Evolutionary conservation across 1,140 invertebrate genomes (phyloP).

Genomic region (Lepidotrigona ventralis): DNA sequence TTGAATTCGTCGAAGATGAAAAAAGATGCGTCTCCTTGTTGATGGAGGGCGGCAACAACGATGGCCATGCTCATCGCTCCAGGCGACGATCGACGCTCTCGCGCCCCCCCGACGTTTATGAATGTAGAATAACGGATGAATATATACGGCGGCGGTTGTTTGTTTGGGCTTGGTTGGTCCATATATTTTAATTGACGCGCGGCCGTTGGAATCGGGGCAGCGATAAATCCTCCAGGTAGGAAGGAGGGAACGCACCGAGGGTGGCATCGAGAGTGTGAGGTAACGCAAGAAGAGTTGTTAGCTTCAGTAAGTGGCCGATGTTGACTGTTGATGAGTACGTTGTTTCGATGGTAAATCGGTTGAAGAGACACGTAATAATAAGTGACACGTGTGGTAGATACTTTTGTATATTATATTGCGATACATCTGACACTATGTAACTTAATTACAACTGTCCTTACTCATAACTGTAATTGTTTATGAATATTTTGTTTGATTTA

Average conservation of each 20-base stretch:
- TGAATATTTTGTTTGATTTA: not conserved
- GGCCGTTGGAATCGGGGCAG: not conserved
- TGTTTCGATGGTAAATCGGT: too few species aligned
- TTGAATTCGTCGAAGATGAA: too few species aligned
- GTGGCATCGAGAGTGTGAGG: not conserved
- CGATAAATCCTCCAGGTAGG: not conserved
- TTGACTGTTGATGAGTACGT: not conserved
- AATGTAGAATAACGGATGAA: conserved; percentile 20
- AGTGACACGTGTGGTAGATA: not conserved
- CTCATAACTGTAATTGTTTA: too few species aligned
- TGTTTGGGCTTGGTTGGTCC: not conserved
- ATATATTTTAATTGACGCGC: conserved; percentile 23
- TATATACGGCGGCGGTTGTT: not conserved
- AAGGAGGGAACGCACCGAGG: not conserved
- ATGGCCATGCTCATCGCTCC: conserved; percentile 18
- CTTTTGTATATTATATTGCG: not conserved
- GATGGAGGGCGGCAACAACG: conserved; percentile 32
- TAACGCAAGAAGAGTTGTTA: not conserved
- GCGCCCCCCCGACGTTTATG: conserved; percentile 14
- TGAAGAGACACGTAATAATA: not conserved
- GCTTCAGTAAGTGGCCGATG: not conserved
- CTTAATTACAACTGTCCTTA: too few species aligned
- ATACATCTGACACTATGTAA: not conserved
- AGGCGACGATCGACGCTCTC: conserved; percentile 7
- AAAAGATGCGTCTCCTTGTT: not conserved